Conservation (phyloP, 2,113 vertebrate species). For the Pachycephala philippinensis region DNA sequence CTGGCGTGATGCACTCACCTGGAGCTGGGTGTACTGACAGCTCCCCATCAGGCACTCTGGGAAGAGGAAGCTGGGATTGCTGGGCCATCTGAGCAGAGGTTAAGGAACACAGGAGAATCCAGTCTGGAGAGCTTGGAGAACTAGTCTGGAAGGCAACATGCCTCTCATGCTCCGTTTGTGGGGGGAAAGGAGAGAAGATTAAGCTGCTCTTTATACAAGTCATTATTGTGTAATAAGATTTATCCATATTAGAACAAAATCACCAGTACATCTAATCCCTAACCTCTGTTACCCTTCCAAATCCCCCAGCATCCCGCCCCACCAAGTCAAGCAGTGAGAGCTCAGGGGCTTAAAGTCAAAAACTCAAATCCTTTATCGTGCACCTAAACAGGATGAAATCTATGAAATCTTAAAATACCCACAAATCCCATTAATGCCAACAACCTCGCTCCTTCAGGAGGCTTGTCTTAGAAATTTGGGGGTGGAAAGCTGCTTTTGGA, state of each 20-base stretch:
- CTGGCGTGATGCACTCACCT: slow-evolving; percentile 70
- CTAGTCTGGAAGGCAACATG: not conserved
- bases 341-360: slow-evolving; percentile 1
- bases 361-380: not conserved
- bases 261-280: not conserved
- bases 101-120: slow-evolving; percentile 64
- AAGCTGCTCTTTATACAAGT: not conserved
- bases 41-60: slow-evolving; percentile 92
- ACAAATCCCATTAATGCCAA: not conserved
- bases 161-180: not conserved
- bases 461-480: not conserved
- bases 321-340: not conserved
- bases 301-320: not conserved
- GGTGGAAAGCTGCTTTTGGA: not conserved
- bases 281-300: not conserved
- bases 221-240: slow-evolving; percentile 12
- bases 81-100: slow-evolving; percentile 84
- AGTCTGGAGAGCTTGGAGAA: not conserved
- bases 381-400: not conserved
- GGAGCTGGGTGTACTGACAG: slow-evolving; percentile 92
- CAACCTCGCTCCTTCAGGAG: not conserved
- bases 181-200: not conserved
- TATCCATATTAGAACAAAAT: not conserved
- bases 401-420: not conserved
- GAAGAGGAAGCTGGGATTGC: slow-evolving; percentile 88